These are phyloP conservation scores for Apostichopus leukothele DNA, from an alignment of 53 echinoderm and acorn worm genomes.

Conservation along the genomic window DNA sequence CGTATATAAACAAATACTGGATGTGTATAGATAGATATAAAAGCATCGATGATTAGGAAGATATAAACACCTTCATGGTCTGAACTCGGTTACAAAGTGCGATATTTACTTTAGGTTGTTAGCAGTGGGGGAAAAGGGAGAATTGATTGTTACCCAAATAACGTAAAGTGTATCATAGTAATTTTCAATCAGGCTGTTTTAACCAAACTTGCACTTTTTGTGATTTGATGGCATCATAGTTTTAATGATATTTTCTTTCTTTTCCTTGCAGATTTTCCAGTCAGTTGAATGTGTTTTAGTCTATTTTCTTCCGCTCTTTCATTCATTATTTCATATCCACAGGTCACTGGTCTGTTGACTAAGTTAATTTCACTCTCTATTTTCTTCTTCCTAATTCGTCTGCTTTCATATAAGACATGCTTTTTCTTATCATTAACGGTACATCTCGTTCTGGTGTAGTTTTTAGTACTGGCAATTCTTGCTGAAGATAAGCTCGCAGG, in stretches of 20 bases:
- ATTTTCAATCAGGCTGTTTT: no score
- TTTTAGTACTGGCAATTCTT: background rate
- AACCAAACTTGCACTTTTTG: no score
- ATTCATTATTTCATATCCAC: background rate
- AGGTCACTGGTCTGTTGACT: background rate
- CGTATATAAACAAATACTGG: no score
- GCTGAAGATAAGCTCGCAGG: background rate
- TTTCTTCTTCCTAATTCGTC: background rate
- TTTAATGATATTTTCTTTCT: background rate
- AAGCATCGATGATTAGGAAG: no score
- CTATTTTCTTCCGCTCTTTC: background rate
- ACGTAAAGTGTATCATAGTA: no score
- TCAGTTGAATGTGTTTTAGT: conserved; percentile 2
- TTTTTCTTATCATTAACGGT: background rate
- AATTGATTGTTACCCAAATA: no score
- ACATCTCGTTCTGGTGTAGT: background rate
- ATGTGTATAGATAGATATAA: no score
- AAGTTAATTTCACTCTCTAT: background rate
- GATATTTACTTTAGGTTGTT: no score
- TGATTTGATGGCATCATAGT: background rate
- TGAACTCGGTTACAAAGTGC: no score
- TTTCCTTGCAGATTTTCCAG: conserved; percentile 12
- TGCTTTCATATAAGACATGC: background rate
- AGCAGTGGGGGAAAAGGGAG: no score
- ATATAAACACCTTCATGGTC: no score